Evolutionary conservation across 2,113 vertebrate species (phyloP).

Genomic region (Tachycineta bicolor): DNA sequence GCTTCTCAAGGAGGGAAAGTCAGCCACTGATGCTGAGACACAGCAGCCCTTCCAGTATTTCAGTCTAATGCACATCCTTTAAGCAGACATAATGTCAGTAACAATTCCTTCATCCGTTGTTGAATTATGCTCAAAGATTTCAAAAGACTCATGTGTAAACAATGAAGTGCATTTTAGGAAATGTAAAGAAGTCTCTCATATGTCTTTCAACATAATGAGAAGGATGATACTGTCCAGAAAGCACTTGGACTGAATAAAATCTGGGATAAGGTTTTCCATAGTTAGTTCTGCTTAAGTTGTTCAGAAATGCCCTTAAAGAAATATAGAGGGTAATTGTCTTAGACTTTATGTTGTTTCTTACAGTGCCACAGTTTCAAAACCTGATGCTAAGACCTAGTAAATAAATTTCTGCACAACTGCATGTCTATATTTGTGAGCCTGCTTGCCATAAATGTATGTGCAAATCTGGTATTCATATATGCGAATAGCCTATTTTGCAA

Average conservation of each 20-base stretch:
- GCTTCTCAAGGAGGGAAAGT: neutral
- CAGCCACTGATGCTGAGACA: neutral
- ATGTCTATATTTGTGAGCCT: conserved; percentile 5
- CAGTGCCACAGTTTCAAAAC: neutral
- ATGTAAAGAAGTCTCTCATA: neutral
- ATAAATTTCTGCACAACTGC: conserved; percentile 24
- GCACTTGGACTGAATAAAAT: neutral
- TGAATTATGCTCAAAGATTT: neutral
- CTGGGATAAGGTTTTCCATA: neutral
- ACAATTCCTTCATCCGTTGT: neutral
- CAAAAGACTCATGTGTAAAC: neutral
- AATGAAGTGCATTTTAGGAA: neutral
- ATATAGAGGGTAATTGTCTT: neutral
- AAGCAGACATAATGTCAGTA: neutral
- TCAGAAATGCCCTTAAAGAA: neutral
- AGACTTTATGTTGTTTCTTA: neutral
- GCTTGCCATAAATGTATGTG: neutral
- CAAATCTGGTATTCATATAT: conserved; percentile 34
- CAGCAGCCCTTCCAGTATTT: neutral
- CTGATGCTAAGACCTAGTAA: neutral
- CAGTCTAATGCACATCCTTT: neutral
- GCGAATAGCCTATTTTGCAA: neutral
- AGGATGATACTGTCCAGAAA: neutral
- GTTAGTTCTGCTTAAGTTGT: neutral
- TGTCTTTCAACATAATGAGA: neutral